Evolutionary conservation across 2,888 invertebrate genomes (phyloP).

Genomic region (Agonopterix arenella): DNA sequence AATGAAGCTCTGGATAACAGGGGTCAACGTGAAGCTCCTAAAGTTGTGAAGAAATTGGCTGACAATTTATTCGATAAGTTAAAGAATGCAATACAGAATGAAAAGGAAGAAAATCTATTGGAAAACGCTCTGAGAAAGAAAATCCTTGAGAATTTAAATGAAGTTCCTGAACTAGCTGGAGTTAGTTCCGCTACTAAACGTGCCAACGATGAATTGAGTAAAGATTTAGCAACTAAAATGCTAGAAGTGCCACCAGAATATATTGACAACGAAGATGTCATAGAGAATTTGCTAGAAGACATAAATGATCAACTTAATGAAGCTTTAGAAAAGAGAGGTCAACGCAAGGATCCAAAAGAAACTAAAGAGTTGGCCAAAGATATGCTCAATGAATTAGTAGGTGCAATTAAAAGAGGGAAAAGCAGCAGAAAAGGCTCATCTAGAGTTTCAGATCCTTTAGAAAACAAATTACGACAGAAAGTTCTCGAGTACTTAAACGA

Average conservation of each 20-base stretch:
- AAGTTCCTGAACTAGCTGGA: background rate
- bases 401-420: background rate
- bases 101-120: background rate
- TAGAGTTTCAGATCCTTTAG: background rate
- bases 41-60: slow-evolving; percentile 10
- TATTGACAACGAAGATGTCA: background rate
- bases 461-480: background rate
- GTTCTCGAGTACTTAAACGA: background rate
- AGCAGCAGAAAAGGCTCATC: background rate
- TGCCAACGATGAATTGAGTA: background rate
- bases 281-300: background rate
- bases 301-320: background rate
- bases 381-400: background rate
- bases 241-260: too few species aligned
- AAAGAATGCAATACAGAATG: background rate
- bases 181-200: background rate
- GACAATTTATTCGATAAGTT: slow-evolving; percentile 8
- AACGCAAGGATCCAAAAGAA: background rate
- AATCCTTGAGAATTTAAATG: background rate
- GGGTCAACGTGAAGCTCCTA: slow-evolving; percentile 6
- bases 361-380: background rate
- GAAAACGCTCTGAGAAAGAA: background rate
- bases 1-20: slow-evolving; percentile 10
- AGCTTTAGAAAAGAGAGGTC: background rate
- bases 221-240: background rate